Evolutionary conservation across 2,113 vertebrate species (phyloP).

Genomic region (Anseranas semipalmata): DNA sequence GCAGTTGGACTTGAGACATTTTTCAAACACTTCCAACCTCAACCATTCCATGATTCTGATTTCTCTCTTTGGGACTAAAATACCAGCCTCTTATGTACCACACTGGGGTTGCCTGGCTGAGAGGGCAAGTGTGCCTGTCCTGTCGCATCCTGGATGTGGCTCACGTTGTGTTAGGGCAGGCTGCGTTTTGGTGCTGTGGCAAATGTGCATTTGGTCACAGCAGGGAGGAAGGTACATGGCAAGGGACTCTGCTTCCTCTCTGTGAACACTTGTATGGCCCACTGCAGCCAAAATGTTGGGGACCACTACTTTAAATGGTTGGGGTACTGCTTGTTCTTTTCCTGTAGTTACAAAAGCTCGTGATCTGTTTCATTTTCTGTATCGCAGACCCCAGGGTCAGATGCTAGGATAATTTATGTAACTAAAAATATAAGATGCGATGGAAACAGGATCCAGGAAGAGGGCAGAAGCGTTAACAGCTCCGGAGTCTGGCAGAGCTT

Average conservation of each 20-base stretch:
- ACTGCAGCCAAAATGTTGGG: background rate
- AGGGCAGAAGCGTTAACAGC: conserved; percentile 1
- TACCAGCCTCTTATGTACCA: background rate
- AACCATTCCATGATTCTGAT: background rate
- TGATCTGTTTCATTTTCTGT: background rate
- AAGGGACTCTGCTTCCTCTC: background rate
- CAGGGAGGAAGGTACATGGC: background rate
- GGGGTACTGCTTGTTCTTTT: background rate
- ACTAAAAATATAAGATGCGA: conserved; percentile 29
- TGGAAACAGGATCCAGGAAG: conserved; percentile 21
- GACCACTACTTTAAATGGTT: background rate
- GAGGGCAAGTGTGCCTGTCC: background rate
- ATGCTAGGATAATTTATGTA: background rate
- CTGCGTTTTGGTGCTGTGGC: background rate
- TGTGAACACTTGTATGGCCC: background rate
- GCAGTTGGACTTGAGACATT: background rate
- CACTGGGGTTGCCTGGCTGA: background rate
- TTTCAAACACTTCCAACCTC: background rate
- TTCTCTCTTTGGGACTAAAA: background rate
- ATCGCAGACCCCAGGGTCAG: background rate
- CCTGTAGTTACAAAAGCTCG: background rate
- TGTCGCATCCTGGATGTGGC: background rate
- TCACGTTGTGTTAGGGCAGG: background rate
- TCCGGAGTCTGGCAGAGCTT: background rate
- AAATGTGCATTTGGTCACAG: background rate